Evolutionary conservation across 2,113 vertebrate genomes (phyloP).

Genomic region (Prietella phreatophila): DNA sequence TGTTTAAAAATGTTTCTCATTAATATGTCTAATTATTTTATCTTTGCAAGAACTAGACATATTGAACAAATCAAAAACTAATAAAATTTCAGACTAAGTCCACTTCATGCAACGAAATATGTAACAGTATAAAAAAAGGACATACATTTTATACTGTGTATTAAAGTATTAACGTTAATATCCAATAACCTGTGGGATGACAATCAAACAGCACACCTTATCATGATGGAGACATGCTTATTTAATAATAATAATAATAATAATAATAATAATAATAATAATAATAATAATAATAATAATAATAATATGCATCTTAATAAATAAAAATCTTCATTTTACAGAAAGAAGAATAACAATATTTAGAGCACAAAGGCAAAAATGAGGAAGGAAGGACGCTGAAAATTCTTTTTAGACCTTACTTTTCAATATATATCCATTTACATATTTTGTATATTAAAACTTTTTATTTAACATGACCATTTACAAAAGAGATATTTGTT

Average conservation of each 20-base stretch:
- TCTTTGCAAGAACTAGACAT: background rate
- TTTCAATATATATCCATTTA: conserved; percentile 70
- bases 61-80: background rate
- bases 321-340: conserved; percentile 75
- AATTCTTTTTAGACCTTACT: conserved; percentile 54
- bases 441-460: conserved; percentile 50
- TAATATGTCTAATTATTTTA: too few relatives aligned
- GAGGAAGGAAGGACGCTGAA: conserved; percentile 53
- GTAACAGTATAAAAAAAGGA: background rate
- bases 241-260: conserved; percentile 44
- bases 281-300: conserved; percentile 62
- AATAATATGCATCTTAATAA: conserved; percentile 72
- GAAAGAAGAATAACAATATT: conserved; percentile 70
- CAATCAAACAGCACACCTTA: conserved; percentile 31
- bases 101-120: background rate
- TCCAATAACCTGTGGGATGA: conserved; percentile 7
- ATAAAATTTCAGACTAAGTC: background rate
- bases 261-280: conserved; percentile 66
- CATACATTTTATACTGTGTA: background rate
- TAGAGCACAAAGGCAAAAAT: conserved; percentile 65
- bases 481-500: conserved; percentile 76
- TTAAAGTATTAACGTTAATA: background rate
- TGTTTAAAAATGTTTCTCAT: background rate
- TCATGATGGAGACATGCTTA: conserved; percentile 39
- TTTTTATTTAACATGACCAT: conserved; percentile 75